Evolutionary conservation across 2,797 vertebrate species (phyloP).

Genomic region (Myotis vivesi): DNA sequence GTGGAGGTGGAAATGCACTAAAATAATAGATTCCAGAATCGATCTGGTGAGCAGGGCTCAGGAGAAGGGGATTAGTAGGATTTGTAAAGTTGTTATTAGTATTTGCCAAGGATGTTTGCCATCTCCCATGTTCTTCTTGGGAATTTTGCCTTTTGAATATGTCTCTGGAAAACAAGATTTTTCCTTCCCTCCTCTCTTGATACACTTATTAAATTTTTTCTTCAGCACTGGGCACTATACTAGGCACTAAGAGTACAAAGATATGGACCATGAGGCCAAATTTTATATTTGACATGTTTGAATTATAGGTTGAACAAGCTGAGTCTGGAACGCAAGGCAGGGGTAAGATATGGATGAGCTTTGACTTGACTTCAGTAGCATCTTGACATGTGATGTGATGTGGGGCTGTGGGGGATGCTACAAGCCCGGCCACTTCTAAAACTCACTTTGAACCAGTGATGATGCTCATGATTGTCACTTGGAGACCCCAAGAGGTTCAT

Average conservation of each 20-base stretch:
- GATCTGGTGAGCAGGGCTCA: conserved; percentile 53
- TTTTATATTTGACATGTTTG: conserved; percentile 1
- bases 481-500: neutral
- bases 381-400: neutral
- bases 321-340: neutral
- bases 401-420: neutral
- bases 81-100: conserved; percentile 79
- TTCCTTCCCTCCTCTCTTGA: neutral
- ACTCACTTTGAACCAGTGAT: neutral
- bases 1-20: conserved; percentile 61
- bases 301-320: neutral
- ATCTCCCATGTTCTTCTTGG: conserved; percentile 53
- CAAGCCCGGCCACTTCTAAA: neutral
- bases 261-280: neutral
- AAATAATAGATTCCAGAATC: conserved; percentile 72
- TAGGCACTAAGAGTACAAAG: neutral
- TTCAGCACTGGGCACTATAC: neutral
- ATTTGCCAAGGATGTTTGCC: conserved; percentile 73
- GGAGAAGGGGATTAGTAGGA: conserved; percentile 70
- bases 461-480: neutral
- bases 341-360: neutral
- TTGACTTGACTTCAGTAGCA: neutral
- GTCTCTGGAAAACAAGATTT: conserved; percentile 24
- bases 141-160: conserved; percentile 66
- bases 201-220: neutral